A percentile compares a stretch with the other conserved stretches of the same genome.
These are phyloP conservation scores for Hystrix cristata DNA, from an alignment of 2,113 vertebrate genomes.

Conservation along the genomic window DNA sequence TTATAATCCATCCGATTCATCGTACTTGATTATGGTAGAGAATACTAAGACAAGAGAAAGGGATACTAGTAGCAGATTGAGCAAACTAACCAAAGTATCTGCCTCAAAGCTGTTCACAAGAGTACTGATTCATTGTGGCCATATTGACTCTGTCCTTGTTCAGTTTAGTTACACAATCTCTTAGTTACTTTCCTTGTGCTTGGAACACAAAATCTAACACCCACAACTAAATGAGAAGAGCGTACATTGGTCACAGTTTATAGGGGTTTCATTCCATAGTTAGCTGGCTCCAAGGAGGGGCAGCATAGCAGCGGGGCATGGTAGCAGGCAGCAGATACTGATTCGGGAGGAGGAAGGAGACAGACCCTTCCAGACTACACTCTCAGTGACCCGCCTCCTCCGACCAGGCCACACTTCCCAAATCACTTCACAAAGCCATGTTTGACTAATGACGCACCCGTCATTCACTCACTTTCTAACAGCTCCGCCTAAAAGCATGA, in stretches of 20 bases:
- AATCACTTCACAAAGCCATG: neutral
- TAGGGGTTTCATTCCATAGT: neutral
- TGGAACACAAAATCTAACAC: neutral
- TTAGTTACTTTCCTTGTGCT: neutral
- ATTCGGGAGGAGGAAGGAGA: neutral
- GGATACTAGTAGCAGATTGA: neutral
- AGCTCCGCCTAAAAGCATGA: neutral
- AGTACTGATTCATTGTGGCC: neutral
- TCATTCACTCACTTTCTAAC: neutral
- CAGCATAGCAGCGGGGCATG: too few relatives aligned
- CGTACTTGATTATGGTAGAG: neutral
- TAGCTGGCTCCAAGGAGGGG: neutral
- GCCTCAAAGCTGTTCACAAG: neutral
- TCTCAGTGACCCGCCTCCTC: neutral
- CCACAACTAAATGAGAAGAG: neutral
- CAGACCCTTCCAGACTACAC: neutral
- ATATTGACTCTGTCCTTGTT: neutral
- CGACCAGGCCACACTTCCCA: neutral
- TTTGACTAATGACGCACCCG: neutral
- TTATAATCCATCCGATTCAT: neutral
- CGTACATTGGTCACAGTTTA: neutral
- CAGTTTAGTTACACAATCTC: neutral
- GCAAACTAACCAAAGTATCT: slow-evolving; percentile 9
- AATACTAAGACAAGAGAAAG: neutral
- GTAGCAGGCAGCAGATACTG: neutral